These are phyloP conservation scores for Pseudopleuronectes americanus DNA, from an alignment of 2,797 vertebrate genomes.

Conservation along the genomic window DNA sequence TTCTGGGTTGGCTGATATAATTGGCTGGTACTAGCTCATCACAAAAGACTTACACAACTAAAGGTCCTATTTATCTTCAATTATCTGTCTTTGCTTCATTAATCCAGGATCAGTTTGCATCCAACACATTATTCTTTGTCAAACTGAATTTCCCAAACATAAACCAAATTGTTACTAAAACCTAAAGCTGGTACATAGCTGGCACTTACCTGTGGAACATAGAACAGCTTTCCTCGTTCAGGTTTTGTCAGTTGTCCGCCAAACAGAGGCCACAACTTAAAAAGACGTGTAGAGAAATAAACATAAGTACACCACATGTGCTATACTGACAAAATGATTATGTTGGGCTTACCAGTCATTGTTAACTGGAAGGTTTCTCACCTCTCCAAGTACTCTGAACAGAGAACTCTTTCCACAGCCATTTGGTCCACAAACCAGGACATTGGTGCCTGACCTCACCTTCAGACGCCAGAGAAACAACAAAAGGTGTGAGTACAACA, in stretches of 20 bases:
- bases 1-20: no score
- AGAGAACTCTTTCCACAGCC: conserved; percentile 98
- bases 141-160: no score
- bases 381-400: conserved; percentile 96
- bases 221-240: conserved; percentile 97
- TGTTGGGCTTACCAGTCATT: not conserved
- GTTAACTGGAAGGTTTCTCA: conserved; percentile 60
- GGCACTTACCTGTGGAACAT: conserved; percentile 94
- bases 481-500: not conserved
- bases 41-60: no score
- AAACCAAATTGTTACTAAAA: not conserved
- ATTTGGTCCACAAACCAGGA: conserved; percentile 97
- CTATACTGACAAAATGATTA: not conserved
- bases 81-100: no score
- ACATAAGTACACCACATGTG: not conserved
- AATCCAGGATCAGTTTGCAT: no score
- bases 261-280: conserved; percentile 96
- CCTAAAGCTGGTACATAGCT: not conserved
- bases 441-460: conserved; percentile 95
- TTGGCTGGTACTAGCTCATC: no score
- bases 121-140: no score
- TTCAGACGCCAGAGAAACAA: conserved; percentile 53
- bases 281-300: not conserved
- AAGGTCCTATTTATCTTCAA: no score
- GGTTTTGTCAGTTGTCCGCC: conserved; percentile 96